Percentiles rank a stretch among this genome's conserved stretches.
Evolutionary conservation across 2,888 invertebrate species (phyloP).

Genomic region (Tenthredo scrophulariae): DNA sequence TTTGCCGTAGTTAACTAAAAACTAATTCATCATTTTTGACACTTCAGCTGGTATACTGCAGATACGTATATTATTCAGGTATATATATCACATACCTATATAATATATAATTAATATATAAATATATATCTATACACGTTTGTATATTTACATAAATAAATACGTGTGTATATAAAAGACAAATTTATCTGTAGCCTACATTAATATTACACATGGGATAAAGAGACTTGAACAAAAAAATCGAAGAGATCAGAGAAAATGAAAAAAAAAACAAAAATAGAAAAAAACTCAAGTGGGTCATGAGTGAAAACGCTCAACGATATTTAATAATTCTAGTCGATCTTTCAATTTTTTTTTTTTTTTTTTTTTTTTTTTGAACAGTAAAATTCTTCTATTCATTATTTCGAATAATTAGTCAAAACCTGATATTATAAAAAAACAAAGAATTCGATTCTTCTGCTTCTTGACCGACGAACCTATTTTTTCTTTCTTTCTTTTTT

Average conservation of each 20-base stretch:
- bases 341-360: neutral
- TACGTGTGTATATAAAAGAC: slow-evolving; percentile 3
- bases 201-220: slow-evolving; percentile 34
- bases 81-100: neutral
- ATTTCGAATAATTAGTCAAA: too few relatives aligned
- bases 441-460: too few relatives aligned
- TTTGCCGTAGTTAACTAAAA: neutral
- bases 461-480: too few relatives aligned
- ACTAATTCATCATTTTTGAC: slow-evolving; percentile 20
- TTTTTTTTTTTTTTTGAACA: neutral
- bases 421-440: too few relatives aligned
- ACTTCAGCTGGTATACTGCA: slow-evolving; percentile 33
- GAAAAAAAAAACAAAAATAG: neutral
- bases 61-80: neutral
- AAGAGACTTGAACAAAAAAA: slow-evolving; percentile 33
- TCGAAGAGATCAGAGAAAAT: slow-evolving; percentile 7
- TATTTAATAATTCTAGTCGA: neutral
- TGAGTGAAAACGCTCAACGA: slow-evolving; percentile 8
- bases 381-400: too few relatives aligned
- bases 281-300: neutral
- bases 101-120: too few relatives aligned
- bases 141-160: neutral
- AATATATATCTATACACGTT: neutral
- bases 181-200: slow-evolving; percentile 29
- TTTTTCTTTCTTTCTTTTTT: too few relatives aligned